Conservation (phyloP, 1,140 invertebrate species). For the Drosophila bocqueti region DNA sequence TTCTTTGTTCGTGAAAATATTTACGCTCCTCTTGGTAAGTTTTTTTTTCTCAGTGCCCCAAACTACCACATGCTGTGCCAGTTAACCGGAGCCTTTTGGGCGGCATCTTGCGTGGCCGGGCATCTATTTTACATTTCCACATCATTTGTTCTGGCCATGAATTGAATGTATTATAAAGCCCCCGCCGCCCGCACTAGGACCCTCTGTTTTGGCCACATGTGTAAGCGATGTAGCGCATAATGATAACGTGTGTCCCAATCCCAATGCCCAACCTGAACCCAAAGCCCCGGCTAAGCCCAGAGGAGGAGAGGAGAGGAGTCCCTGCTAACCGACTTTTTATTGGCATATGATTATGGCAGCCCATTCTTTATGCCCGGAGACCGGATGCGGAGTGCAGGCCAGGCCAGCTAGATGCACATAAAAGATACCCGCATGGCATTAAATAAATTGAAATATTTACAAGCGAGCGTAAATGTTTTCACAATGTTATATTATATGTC, state of each 20-base stretch:
- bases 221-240: slow-evolving; percentile 81
- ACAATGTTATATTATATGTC: slow-evolving; percentile 70
- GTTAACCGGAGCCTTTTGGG: slow-evolving; percentile 36
- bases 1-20: not conserved
- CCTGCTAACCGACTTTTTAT: slow-evolving; percentile 80
- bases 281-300: slow-evolving; percentile 11
- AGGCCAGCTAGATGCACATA: slow-evolving; percentile 67
- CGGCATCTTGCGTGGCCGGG: slow-evolving; percentile 54
- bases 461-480: slow-evolving; percentile 79
- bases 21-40: not conserved
- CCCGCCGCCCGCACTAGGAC: slow-evolving; percentile 2
- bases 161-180: slow-evolving; percentile 81
- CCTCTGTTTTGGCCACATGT: slow-evolving; percentile 44
- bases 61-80: slow-evolving; percentile 54
- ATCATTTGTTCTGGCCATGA: slow-evolving; percentile 83
- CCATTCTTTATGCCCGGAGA: slow-evolving; percentile 69
- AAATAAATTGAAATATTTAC: slow-evolving; percentile 83
- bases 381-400: slow-evolving; percentile 40
- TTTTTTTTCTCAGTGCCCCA: slow-evolving; percentile 20
- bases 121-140: slow-evolving; percentile 84
- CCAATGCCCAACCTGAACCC: slow-evolving; percentile 19
- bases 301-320: slow-evolving; percentile 11
- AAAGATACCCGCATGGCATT: slow-evolving; percentile 68
- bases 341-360: slow-evolving; percentile 79
- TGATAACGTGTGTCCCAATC: slow-evolving; percentile 64